Percentiles rank a stretch among this genome's conserved stretches.
Conservation (phyloP, 2,113 vertebrate genomes). For the Syngnathus typhle region DNA sequence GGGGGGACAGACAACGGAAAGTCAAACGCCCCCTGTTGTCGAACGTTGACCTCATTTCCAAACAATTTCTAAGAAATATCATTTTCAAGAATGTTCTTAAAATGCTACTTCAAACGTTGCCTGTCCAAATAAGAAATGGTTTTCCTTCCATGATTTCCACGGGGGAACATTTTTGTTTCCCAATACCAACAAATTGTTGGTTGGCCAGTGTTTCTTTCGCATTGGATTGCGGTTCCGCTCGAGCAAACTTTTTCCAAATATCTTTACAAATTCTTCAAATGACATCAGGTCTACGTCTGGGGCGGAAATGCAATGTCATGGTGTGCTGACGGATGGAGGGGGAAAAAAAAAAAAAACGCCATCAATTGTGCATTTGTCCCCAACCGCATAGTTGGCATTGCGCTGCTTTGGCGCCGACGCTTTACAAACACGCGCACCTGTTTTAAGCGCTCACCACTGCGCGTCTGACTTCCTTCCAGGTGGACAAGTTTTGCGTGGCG, state of each 20-base stretch:
- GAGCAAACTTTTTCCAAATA: neutral
- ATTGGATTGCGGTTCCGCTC: neutral
- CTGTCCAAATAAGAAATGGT: neutral
- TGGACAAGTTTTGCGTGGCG: conserved; percentile 30
- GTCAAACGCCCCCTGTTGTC: neutral
- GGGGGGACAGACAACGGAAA: neutral
- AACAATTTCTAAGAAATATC: neutral
- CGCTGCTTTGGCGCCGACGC: neutral
- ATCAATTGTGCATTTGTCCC: neutral
- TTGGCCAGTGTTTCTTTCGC: neutral
- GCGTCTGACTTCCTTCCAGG: conserved; percentile 38
- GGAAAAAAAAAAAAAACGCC: neutral
- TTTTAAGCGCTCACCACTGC: conserved; percentile 30
- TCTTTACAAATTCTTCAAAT: conserved; percentile 2
- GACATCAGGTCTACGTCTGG: conserved; percentile 2
- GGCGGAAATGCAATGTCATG: neutral
- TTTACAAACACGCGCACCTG: conserved; percentile 40
- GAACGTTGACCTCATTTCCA: neutral
- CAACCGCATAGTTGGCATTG: neutral
- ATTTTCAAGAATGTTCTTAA: neutral
- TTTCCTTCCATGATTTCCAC: no score
- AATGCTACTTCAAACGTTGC: neutral
- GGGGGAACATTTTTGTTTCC: neutral
- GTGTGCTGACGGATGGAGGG: neutral
- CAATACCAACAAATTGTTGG: neutral